phyloP scores from a whole-genome alignment of 2,797 vertebrate species.

The Pangasius djambal region DNA sequence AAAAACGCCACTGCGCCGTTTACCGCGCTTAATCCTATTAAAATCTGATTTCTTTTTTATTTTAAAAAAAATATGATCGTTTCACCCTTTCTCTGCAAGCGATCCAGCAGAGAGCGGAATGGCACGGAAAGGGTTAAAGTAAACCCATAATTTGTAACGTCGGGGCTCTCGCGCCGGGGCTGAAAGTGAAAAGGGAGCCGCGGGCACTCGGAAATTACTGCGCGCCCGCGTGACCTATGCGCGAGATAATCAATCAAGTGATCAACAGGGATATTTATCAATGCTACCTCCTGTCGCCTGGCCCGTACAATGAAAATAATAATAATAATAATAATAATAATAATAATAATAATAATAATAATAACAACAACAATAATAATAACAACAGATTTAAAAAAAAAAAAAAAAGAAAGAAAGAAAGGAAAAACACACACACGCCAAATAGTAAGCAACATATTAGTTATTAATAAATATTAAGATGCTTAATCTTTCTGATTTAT shows the following conservation, averaged over 20 bases:
- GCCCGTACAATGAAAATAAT: slow-evolving; percentile 59
- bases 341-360: neutral
- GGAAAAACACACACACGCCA: neutral
- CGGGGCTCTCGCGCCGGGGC: slow-evolving; percentile 84
- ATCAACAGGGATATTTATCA: slow-evolving; percentile 99
- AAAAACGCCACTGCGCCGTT: neutral
- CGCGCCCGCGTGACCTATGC: slow-evolving; percentile 94
- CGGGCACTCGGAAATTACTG: slow-evolving; percentile 97
- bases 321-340: slow-evolving; percentile 17
- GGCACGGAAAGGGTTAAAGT: slow-evolving; percentile 87
- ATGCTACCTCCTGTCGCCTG: slow-evolving; percentile 84
- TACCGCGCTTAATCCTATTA: neutral
- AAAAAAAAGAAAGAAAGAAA: neutral
- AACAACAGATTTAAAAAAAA: neutral
- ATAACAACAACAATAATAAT: neutral
- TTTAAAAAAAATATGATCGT: too few species aligned
- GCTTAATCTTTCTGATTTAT: neutral
- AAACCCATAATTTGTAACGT: slow-evolving; percentile 84
- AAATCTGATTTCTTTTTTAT: neutral
- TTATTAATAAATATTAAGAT: neutral
- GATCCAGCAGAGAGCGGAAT: neutral
- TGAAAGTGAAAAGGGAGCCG: slow-evolving; percentile 97
- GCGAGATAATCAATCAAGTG: slow-evolving; percentile 99
- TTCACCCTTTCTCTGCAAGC: neutral
- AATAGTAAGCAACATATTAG: neutral